phyloP scores from a whole-genome alignment of 2,113 vertebrate species.

The Dicerorhinus sumatrensis region DNA sequence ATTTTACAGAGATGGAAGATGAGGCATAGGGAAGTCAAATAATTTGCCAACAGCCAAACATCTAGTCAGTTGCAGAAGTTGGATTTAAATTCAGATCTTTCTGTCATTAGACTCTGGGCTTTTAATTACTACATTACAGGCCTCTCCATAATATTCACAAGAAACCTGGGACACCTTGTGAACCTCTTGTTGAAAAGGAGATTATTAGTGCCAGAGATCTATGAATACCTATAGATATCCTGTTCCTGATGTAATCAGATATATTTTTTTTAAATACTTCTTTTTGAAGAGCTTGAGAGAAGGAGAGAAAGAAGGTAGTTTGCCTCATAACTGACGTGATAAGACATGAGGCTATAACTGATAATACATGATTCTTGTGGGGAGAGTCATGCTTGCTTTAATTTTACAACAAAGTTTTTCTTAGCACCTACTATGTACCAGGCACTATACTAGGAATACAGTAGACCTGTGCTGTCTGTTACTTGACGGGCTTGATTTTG shows the following conservation, averaged over 20 bases:
- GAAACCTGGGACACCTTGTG: neutral
- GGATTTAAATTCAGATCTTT: constrained; percentile 46
- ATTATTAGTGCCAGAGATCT: neutral
- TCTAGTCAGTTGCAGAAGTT: neutral
- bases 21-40: neutral
- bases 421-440: neutral
- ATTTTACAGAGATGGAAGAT: constrained; percentile 2
- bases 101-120: neutral
- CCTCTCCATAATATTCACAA: neutral
- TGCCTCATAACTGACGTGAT: neutral
- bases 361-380: neutral
- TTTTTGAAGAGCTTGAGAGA: constrained; percentile 6
- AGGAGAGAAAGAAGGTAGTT: constrained; percentile 13
- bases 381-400: neutral
- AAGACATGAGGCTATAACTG: neutral
- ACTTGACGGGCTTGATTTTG: neutral
- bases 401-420: constrained; percentile 1
- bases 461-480: neutral
- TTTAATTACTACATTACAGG: neutral
- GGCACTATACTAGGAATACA: neutral
- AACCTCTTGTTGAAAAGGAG: neutral
- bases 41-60: neutral
- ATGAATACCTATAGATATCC: neutral
- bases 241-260: neutral
- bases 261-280: neutral